Base-by-base conservation (phyloP, 2,888 invertebrate genomes). In the Cylloceria caligata region DNA sequence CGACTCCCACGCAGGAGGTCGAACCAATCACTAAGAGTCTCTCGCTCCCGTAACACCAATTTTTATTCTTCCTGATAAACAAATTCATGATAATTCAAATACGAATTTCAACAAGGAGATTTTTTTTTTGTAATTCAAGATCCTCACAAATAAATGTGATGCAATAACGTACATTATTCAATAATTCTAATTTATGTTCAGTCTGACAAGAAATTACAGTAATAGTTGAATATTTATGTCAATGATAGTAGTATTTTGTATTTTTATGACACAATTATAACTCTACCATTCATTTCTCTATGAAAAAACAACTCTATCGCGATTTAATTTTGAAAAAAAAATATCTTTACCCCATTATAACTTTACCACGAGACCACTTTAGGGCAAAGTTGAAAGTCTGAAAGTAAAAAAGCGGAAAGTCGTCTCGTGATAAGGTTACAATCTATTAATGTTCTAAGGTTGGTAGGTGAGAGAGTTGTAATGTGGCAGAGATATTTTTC, bases 1-100 rank as follows among this genome's bases (percentile, higher is more conserved):
- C 27, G 27, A 13, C 30, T 45, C 39, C 42, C 42, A 13, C 64
- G 64, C 42, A 19, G 13, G 21, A 11, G 55, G 55, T 47, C 49
- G 67, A 67, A 67, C 67, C 67, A 64, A 64, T 64, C 64, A 24
- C 21, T 6, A 42, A 24, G 39, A 21, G 64, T 42, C 24, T 64
- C 24, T 64, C 62, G 39, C 21, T 21, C 21, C 34, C 4, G 39
- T 19, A 34, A 62, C 39, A 13, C 36, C 62, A 19, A 30, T 39
- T 7, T 3, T 39, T 36, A 62, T 62, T 62, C 30, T 39, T 39
- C 34, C 62, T 5, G 36, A 16, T 30, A n/a, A 19, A 30, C n/a
- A 30, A 16, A 57, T 30, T 30, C 57, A 57, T 57, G 30, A n/a
- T n/a, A n/a, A n/a, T 30, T 16, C 57, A 27, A 30, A 30, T 6